Conservation (phyloP, 1,140 invertebrate genomes). For the Heliconius hewitsoni region DNA sequence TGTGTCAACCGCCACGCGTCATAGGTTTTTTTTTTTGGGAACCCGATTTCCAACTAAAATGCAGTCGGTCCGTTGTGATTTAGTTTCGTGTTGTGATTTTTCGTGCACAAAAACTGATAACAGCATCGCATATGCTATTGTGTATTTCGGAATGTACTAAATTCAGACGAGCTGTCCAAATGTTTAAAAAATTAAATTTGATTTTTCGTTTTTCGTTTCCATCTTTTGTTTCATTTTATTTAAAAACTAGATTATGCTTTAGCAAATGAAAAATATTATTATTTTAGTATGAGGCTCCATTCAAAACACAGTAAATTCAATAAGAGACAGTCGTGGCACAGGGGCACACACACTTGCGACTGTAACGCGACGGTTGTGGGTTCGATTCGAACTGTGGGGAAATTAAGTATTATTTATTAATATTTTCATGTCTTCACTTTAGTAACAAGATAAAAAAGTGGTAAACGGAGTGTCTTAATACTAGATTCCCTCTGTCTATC, state of each 20-base stretch:
- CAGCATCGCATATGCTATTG: neutral
- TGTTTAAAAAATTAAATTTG: neutral
- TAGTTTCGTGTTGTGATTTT: constrained; percentile 51
- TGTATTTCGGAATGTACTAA: neutral
- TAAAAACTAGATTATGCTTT: neutral
- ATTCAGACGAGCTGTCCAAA: neutral
- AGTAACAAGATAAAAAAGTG: too few relatives aligned
- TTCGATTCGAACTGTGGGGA: too few relatives aligned
- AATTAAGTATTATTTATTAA: too few relatives aligned
- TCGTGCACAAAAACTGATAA: constrained; percentile 13
- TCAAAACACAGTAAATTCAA: neutral
- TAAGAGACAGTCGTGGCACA: neutral
- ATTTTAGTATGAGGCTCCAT: neutral
- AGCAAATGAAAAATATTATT: neutral
- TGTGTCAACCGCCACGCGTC: constrained; percentile 48
- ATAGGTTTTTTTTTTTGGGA: constrained; percentile 39
- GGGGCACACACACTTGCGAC: too few relatives aligned
- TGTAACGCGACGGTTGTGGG: too few relatives aligned
- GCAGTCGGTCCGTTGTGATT: constrained; percentile 45
- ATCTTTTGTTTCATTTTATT: neutral
- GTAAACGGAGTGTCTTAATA: too few relatives aligned
- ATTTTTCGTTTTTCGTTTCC: neutral
- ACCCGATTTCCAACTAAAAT: constrained; percentile 42
- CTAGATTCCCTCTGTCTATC: too few relatives aligned
- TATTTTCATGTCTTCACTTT: too few relatives aligned